Conservation (phyloP, 2,797 vertebrate species). For the Phrynocephalus vlangalii region DNA sequence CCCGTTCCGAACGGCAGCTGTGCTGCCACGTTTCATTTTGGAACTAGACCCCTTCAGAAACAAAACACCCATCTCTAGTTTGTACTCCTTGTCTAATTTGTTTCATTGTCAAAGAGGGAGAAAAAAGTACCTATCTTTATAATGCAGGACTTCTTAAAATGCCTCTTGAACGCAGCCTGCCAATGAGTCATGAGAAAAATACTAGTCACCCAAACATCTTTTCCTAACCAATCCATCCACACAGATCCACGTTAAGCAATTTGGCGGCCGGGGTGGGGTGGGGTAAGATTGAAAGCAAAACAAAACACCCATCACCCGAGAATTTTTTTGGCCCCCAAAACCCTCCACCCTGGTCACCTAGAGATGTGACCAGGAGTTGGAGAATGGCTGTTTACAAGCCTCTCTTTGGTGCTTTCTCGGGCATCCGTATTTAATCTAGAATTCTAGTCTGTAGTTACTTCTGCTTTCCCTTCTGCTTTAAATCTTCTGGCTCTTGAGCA, state of each 20-base stretch:
- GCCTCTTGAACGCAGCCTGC: not conserved
- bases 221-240: not conserved
- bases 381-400: not conserved
- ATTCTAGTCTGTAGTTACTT: not conserved
- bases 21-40: too few species aligned
- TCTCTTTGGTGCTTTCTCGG: not conserved
- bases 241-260: not conserved
- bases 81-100: not conserved
- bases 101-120: not conserved
- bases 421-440: conserved; percentile 13
- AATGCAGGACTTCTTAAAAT: not conserved
- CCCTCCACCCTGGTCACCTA: not conserved
- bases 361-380: not conserved
- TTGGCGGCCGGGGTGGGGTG: not conserved
- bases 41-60: too few species aligned
- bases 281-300: not conserved
- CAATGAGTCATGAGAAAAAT: not conserved
- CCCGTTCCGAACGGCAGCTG: too few species aligned
- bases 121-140: not conserved
- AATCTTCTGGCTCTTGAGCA: not conserved
- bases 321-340: not conserved
- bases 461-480: conserved; percentile 4
- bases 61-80: not conserved
- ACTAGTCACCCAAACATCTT: not conserved
- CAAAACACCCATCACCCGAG: not conserved